Base-by-base conservation (phyloP, 2,888 invertebrate genomes). In the Proisotoma minuta region DNA sequence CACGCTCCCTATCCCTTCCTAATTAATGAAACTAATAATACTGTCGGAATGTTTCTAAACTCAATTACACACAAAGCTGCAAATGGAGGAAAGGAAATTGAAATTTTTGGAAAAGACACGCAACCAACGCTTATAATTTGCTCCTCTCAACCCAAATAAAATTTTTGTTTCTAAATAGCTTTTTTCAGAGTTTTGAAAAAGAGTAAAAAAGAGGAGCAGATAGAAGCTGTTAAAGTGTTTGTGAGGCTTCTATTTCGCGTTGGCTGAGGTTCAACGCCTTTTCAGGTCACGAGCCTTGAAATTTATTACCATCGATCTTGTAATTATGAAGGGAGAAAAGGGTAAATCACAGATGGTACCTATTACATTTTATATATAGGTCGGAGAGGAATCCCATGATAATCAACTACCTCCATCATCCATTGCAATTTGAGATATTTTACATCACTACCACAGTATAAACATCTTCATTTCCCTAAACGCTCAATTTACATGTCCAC, bases 261-360 rank as follows among this genome's bases (percentile, higher is more conserved):
- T 59, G 62, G 20, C 43, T 43, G 43, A 60, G 63, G 59, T 64
- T 64, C 57, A 62, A 64, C 63, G 64, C 64, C 62, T 64, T 5
- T 57, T 59, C 53, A 39, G 51, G 67, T 67, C 67, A 67, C 67
- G 67, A 62, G 62, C 57, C 59, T 62, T 47, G 34, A 5, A 64
- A 67, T 67, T 67, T 67, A 67, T 67, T 59, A 56, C 62, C 57
- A 22, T 59, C 27, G 58, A 63, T 57, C 49, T 57, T 54, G 56
- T 50, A 54, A 66, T 63, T 63, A 61, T 61, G 24, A 34, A n/a
- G 27, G 40, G 28, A 34, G 34, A 34, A 34, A 43, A 39, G 39
- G 53, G 53, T 54, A 34, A 54, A 28, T 52, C 52, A 52, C 28
- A 52, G 52, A 52, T 28, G 52, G 52, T 26, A 20, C 43, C 43